Evolutionary conservation across 2,888 invertebrate genomes (phyloP).

Genomic region (Tillus elongatus): DNA sequence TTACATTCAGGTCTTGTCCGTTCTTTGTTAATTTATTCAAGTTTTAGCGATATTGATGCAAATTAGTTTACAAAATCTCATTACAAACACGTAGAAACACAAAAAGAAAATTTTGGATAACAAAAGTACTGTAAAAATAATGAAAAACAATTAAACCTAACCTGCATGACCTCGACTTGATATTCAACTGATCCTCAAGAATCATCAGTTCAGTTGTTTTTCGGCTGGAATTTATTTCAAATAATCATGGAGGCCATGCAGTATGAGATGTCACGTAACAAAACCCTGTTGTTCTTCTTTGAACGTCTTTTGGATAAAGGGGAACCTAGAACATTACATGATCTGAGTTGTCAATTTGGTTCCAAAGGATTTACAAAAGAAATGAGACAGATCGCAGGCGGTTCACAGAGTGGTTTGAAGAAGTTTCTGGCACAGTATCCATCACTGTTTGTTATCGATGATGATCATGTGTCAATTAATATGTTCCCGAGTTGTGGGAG

Average conservation of each 20-base stretch:
- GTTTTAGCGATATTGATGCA: too few species aligned
- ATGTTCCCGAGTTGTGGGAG: slow-evolving; percentile 60
- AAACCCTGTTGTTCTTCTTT: slow-evolving; percentile 95
- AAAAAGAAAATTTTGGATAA: too few species aligned
- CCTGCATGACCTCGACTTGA: too few species aligned
- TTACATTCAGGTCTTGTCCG: too few species aligned
- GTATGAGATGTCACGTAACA: slow-evolving; percentile 87
- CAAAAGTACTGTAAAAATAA: too few species aligned
- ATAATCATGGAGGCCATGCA: slow-evolving; percentile 86
- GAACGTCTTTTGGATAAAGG: slow-evolving; percentile 96
- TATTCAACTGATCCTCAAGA: too few species aligned
- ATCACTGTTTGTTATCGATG: slow-evolving; percentile 88
- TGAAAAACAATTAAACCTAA: too few species aligned
- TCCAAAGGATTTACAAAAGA: slow-evolving; percentile 98
- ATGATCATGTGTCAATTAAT: slow-evolving; percentile 81
- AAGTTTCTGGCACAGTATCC: slow-evolving; percentile 97
- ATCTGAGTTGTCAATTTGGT: slow-evolving; percentile 97
- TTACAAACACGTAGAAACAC: too few species aligned
- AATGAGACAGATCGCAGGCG: slow-evolving; percentile 93
- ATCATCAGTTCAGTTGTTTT: too few species aligned
- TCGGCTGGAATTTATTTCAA: too few species aligned
- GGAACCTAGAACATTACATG: slow-evolving; percentile 90
- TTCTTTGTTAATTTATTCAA: too few species aligned
- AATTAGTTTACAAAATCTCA: too few species aligned
- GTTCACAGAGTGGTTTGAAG: slow-evolving; percentile 91